Conservation (phyloP, 2,888 invertebrate species). For the Diloba caeruleocephala region DNA sequence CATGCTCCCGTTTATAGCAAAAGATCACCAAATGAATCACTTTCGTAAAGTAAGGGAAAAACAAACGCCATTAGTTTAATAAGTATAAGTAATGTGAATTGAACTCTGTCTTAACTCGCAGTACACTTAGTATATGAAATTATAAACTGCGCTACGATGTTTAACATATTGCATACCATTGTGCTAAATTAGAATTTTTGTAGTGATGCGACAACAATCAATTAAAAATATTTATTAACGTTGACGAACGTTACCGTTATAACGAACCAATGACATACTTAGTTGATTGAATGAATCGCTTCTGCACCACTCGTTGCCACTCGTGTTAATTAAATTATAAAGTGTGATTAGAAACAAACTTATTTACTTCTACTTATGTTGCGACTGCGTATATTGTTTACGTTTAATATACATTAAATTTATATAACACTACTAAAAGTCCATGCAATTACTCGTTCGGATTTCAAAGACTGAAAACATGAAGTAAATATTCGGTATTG, state of each 20-base stretch:
- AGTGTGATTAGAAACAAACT: neutral
- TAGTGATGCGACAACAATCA: conserved; percentile 2
- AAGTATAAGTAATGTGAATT: conserved; percentile 6
- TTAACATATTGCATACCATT: conserved; percentile 44
- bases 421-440: conserved; percentile 42
- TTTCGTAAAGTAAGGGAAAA: too few species aligned
- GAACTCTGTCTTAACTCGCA: conserved; percentile 41
- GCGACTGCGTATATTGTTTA: too few species aligned
- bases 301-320: neutral
- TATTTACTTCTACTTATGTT: neutral
- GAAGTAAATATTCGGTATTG: conserved; percentile 62
- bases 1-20: neutral
- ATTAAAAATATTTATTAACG: too few species aligned
- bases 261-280: neutral
- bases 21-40: neutral
- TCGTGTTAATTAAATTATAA: conserved; percentile 1
- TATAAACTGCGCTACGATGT: conserved; percentile 41
- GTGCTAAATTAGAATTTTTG: conserved; percentile 15
- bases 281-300: neutral
- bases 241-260: too few species aligned
- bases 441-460: conserved; percentile 69
- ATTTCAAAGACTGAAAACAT: conserved; percentile 74
- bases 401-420: conserved; percentile 23
- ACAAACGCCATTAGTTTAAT: neutral
- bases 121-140: conserved; percentile 15